Evolutionary conservation across 2,797 vertebrate species (phyloP).

Genomic region (Cryptoblepharus egeriae): DNA sequence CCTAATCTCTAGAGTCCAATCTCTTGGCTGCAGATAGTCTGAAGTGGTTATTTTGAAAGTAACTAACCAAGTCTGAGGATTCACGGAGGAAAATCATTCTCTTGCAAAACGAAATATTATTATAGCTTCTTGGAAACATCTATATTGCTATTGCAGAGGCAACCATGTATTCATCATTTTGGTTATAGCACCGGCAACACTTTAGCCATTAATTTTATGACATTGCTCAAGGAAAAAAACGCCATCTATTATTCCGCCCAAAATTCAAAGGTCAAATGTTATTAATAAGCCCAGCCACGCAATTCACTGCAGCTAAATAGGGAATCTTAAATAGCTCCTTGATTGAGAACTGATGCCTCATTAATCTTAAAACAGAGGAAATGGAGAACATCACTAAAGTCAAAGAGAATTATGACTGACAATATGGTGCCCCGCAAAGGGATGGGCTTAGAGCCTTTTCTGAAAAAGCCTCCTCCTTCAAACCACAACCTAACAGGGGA

Average conservation of each 20-base stretch:
- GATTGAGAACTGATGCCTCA: slow-evolving; percentile 73
- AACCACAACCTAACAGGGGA: too few relatives aligned
- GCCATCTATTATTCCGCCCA: slow-evolving; percentile 56
- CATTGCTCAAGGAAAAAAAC: slow-evolving; percentile 50
- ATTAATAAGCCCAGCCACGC: slow-evolving; percentile 71
- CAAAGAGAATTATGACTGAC: slow-evolving; percentile 63
- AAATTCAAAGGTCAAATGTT: slow-evolving; percentile 72
- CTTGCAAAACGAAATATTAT: background rate
- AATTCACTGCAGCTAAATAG: slow-evolving; percentile 63
- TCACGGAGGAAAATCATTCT: background rate
- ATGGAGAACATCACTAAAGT: slow-evolving; percentile 63
- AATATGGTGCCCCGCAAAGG: slow-evolving; percentile 33
- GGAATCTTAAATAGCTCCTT: slow-evolving; percentile 67
- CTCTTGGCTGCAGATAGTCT: too few relatives aligned
- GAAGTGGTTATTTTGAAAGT: background rate
- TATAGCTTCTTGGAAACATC: slow-evolving; percentile 3
- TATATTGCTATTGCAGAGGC: slow-evolving; percentile 14
- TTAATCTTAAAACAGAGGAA: slow-evolving; percentile 71
- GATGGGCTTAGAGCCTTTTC: background rate
- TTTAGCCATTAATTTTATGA: slow-evolving; percentile 56
- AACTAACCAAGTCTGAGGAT: background rate
- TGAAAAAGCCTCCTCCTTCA: too few relatives aligned
- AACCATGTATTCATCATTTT: slow-evolving; percentile 21
- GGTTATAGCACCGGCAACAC: slow-evolving; percentile 13
- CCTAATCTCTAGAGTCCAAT: too few relatives aligned